Conservation (phyloP, 2,888 invertebrate species). For the Mesochorus sp. region DNA sequence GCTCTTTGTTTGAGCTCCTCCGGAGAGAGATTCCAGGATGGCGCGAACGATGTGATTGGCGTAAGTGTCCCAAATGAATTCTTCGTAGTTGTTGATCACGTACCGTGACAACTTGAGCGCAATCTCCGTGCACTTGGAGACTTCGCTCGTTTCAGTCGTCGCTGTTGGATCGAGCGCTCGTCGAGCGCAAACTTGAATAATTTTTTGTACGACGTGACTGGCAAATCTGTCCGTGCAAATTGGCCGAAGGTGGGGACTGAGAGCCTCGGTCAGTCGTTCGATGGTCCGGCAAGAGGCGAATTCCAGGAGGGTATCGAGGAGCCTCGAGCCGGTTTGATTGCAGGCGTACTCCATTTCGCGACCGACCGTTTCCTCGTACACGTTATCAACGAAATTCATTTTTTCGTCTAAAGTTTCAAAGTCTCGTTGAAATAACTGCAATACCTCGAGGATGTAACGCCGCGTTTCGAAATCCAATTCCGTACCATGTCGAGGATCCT, state of each 20-base stretch:
- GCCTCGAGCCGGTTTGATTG: constrained; percentile 91
- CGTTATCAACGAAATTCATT: constrained; percentile 89
- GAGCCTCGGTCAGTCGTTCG: constrained; percentile 85
- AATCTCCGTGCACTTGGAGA: constrained; percentile 85
- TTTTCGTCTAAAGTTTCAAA: constrained; percentile 89
- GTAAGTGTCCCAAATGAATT: constrained; percentile 90
- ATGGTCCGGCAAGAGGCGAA: constrained; percentile 86
- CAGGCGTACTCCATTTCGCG: constrained; percentile 89
- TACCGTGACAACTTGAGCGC: constrained; percentile 89
- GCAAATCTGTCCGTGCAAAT: constrained; percentile 90
- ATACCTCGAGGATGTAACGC: constrained; percentile 89
- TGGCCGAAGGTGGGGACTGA: constrained; percentile 87
- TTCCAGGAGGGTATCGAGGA: constrained; percentile 89
- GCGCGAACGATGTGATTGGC: constrained; percentile 90
- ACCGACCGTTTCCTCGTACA: constrained; percentile 87
- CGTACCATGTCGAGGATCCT: constrained; percentile 83
- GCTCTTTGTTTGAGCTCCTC: constrained; percentile 76
- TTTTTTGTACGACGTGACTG: constrained; percentile 90
- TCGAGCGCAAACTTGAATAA: constrained; percentile 84
- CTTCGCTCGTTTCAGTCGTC: constrained; percentile 64
- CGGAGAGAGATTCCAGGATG: constrained; percentile 87
- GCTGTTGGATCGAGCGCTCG: no score
- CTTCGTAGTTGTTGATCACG: constrained; percentile 92
- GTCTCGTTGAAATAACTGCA: constrained; percentile 87
- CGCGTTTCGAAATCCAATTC: constrained; percentile 89